Base-by-base conservation (phyloP, 2,113 vertebrate genomes). In the Myotis lucifugus region DNA sequence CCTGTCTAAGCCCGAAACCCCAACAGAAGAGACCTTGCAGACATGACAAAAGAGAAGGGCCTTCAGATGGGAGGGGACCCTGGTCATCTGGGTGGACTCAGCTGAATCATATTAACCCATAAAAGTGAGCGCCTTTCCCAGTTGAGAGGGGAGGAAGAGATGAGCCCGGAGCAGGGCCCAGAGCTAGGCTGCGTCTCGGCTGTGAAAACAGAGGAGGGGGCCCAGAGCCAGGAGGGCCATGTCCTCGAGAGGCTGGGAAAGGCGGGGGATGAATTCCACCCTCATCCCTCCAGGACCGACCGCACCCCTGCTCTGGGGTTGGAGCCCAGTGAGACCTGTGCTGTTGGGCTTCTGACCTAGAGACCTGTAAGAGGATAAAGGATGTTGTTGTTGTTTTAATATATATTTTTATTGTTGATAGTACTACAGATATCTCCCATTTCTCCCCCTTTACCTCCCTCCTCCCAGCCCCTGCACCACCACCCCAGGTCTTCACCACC, bases 121-220 rank as follows among this genome's bases (percentile, higher is more conserved):
- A 14, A 13, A 67, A 52, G 46, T 2, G 40, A 73, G 29, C 15
- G 17, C 8, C 6, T 8, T 14, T 42, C 6, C 21, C 0, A 11
- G 32, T 5, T n/a, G 29, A 15, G 15, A 0, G 10, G 66, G n/a
- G 19, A 93, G 6, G 56, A 25, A 23, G 15, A 50, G 0, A 2
- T 15, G 32, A 14, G 19, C 34, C 0, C 1, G 0, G 17, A 14
- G 14, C 27, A 19, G 0, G 2, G n/a, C 2, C 1, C 1, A 0
- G 23, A 23, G 27, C 2, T 3, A 5, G 5, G 50, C 5, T 19
- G 12, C 6, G 2, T 46, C n/a, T 29, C 3, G 12, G 61, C 54
- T 23, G 37, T 29, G 50, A 27, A 46, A 6, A 27, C 0, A 2
- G 32, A 29, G 19, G 17, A 10, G n/a, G 34, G 18, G 4, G 14